phyloP scores from a whole-genome alignment of 2,113 vertebrate species.

The Edolisoma coerulescens region DNA sequence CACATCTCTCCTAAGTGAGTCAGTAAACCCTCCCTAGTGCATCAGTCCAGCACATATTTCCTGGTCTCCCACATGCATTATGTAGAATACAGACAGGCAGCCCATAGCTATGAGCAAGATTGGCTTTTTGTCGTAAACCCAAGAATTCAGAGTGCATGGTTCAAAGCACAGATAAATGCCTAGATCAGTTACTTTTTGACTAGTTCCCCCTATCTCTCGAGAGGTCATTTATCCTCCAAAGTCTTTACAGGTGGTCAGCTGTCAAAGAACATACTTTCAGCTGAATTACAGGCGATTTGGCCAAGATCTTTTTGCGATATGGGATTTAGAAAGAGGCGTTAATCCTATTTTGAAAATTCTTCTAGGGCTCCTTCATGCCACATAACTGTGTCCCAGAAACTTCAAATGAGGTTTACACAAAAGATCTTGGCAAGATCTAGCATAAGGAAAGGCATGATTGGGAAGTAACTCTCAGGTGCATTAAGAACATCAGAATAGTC shows the following conservation, averaged over 20 bases:
- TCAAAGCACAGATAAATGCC: slow-evolving; percentile 22
- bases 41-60: not conserved
- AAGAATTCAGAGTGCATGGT: not conserved
- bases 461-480: slow-evolving; percentile 48
- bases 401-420: slow-evolving; percentile 26
- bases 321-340: slow-evolving; percentile 13
- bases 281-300: not conserved
- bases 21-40: not conserved
- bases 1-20: not conserved
- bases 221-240: not conserved
- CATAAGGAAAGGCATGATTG: slow-evolving; percentile 10
- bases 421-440: slow-evolving; percentile 53
- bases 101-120: not conserved
- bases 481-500: not conserved
- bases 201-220: not conserved
- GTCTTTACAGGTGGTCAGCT: not conserved
- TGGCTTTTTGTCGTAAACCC: not conserved
- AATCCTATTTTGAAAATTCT: slow-evolving; percentile 17
- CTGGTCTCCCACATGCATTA: not conserved
- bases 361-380: slow-evolving; percentile 5
- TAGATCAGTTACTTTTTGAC: not conserved
- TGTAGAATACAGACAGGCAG: not conserved
- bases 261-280: slow-evolving; percentile 19
- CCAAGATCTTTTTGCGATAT: not conserved
- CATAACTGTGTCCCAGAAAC: slow-evolving; percentile 7